A percentile compares a stretch with the other conserved stretches of the same genome.
Evolutionary conservation across 2,113 vertebrate genomes (phyloP).

Genomic region (Lophochroa leadbeateri): DNA sequence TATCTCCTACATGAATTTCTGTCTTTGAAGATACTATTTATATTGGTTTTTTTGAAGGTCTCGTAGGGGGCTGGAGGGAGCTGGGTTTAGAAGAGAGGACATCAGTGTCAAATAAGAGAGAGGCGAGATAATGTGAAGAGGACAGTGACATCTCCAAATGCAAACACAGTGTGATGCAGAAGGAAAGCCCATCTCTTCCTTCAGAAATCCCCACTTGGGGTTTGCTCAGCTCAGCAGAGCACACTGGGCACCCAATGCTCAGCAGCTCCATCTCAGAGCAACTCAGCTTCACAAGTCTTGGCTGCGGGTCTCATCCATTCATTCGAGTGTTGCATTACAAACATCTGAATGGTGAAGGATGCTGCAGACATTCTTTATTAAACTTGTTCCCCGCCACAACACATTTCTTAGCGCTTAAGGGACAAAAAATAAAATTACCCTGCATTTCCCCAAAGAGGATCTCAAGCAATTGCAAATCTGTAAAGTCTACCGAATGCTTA

Average conservation of each 20-base stretch:
- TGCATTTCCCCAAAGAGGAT: background rate
- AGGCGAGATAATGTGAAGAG: rapidly evolving
- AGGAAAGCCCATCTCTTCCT: background rate
- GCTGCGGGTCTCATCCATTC: background rate
- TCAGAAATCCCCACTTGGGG: background rate
- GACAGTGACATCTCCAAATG: background rate
- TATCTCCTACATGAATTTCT: no score
- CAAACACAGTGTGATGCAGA: rapidly evolving
- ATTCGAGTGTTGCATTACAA: rapidly evolving
- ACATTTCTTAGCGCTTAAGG: background rate
- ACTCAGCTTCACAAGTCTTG: background rate
- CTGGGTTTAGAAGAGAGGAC: background rate
- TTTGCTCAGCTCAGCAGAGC: background rate
- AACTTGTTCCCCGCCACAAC: background rate
- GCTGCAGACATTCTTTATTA: background rate
- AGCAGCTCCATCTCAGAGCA: background rate
- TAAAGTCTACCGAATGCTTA: background rate
- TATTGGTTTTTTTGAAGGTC: no score
- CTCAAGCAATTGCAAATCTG: background rate
- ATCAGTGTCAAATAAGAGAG: background rate
- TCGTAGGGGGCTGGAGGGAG: background rate
- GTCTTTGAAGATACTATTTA: no score
- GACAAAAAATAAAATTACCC: background rate
- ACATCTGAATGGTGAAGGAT: background rate
- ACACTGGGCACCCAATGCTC: background rate